Conservation (phyloP, 2,888 invertebrate species). For the Catocala nupta region DNA sequence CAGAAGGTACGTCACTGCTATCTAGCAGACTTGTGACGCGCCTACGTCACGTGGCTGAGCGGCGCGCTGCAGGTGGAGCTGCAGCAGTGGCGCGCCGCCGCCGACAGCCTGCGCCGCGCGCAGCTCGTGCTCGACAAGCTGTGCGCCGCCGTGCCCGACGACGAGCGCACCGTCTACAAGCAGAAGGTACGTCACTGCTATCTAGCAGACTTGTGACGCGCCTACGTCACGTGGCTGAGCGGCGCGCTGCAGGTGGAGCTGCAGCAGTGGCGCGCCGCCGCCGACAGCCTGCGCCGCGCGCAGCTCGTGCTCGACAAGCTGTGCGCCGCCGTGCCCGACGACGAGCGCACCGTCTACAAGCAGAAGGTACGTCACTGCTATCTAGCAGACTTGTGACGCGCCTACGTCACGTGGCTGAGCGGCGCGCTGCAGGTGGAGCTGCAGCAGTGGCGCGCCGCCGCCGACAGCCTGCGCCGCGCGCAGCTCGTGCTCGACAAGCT, state of each 20-base stretch:
- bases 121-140: conserved; percentile 97
- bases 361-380: conserved; percentile 81
- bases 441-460: conserved; percentile 95
- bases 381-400: conserved; percentile 80
- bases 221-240: conserved; percentile 97
- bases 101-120: conserved; percentile 95
- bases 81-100: conserved; percentile 95
- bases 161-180: conserved; percentile 93
- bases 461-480: conserved; percentile 94
- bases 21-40: conserved; percentile 90
- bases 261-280: conserved; percentile 95
- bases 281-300: conserved; percentile 94
- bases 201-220: conserved; percentile 94
- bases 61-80: conserved; percentile 96
- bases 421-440: conserved; percentile 96
- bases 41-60: conserved; percentile 92
- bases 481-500: conserved; percentile 97
- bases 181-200: conserved; percentile 83
- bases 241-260: conserved; percentile 96
- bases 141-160: conserved; percentile 92
- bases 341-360: conserved; percentile 93
- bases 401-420: conserved; percentile 97
- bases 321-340: conserved; percentile 92
- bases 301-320: conserved; percentile 97
- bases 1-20: conserved; percentile 88